Evolutionary conservation across 2,888 invertebrate species (phyloP), one percentile per base, ranked within the genome.

Genomic region (Microplitis manilae): DNA sequence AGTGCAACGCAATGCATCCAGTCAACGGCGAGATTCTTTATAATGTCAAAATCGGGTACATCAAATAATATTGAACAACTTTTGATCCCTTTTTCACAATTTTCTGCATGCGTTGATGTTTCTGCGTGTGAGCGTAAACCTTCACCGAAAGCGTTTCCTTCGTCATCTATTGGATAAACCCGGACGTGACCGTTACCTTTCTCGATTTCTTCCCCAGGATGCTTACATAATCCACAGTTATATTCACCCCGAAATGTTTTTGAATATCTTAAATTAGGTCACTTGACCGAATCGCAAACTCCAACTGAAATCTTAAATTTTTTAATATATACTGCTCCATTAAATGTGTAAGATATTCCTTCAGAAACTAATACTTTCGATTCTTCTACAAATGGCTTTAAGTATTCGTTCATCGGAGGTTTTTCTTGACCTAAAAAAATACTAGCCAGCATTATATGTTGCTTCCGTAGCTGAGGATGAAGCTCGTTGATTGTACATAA

Each of bases 1-100:
- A 80, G 60, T 15, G 77, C 62, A 39, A 77, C 67, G 61, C 64
- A 70, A 30, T 82, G 82, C 81, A 83, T 81, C 72, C 77, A 80
- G 64, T 83, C 81, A 1, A 76, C 72, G 17, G 68, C 67, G n/a
- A 82, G 74, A 38, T 78, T 77, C 7, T 81, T 59, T 5, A 79
- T 76, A 9, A 83, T 80, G 64, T 83, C 70, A 62, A 82, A 83
- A 6, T 61, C 7, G 2, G 74, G 60, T 17, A 81, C 75, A 17
- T 79, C 76, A 2, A 68, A 68, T 9, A 79, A 70, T 17, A 60
- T 20, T 7, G 79, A 70, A n/a, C 69, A 70, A 38, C 68, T 74
- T 62, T 75, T 76, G 5, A 81, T 79, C 40, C 79, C 79, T 68
- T 71, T 64, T 15, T 69, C 50, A 9, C 17, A 39, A 2, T 65